A percentile compares a stretch with the other conserved stretches of the same genome.
phyloP scores from a whole-genome alignment of 1,140 invertebrate species.

The Varroa destructor region DNA sequence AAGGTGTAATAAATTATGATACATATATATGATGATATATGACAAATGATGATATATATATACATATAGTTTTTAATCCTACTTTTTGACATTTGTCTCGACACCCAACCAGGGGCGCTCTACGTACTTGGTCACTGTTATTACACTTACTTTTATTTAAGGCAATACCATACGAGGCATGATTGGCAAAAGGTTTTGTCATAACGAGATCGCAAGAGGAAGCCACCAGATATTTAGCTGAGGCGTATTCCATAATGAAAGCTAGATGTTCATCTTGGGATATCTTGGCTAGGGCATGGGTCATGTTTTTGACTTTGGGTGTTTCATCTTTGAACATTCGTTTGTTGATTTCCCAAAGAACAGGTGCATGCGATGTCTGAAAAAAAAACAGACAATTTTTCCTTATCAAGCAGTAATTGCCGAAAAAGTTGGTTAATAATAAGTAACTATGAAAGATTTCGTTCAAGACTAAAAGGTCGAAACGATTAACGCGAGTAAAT shows the following conservation, averaged over 20 bases:
- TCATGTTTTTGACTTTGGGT: background rate
- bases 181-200: slow-evolving; percentile 12
- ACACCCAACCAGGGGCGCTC: no score
- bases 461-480: no score
- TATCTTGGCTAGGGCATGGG: background rate
- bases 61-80: no score
- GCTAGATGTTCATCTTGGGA: background rate
- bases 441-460: no score
- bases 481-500: no score
- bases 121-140: no score
- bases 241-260: slow-evolving; percentile 15
- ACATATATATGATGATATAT: no score
- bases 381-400: background rate
- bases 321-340: slow-evolving; percentile 14
- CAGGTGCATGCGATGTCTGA: slow-evolving; percentile 14
- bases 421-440: no score
- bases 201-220: slow-evolving; percentile 21
- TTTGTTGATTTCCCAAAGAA: slow-evolving; percentile 22
- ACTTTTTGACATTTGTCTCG: no score
- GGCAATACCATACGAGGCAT: slow-evolving; percentile 9
- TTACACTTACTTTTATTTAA: slow-evolving; percentile 12
- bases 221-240: slow-evolving; percentile 14
- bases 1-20: no score
- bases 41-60: no score
- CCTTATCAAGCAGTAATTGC: no score